phyloP scores from a whole-genome alignment of 2,888 invertebrate genomes.

The Villa cingulata region DNA sequence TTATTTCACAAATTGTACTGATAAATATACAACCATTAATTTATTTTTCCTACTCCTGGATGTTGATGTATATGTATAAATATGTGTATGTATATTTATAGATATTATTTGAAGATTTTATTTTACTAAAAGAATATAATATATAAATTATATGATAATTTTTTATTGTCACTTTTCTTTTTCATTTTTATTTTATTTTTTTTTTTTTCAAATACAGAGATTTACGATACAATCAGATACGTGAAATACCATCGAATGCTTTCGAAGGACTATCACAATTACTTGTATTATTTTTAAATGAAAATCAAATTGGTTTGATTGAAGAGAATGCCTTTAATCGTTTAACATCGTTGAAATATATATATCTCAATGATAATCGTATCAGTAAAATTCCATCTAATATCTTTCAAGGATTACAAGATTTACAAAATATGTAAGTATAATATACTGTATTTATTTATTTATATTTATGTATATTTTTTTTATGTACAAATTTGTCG shows the following conservation, averaged over 20 bases:
- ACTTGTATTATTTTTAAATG: conserved; percentile 66
- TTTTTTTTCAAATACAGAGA: conserved; percentile 48
- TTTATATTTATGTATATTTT: too few relatives aligned
- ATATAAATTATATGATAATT: too few relatives aligned
- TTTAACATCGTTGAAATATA: conserved; percentile 54
- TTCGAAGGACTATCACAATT: conserved; percentile 54
- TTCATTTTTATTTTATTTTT: neutral
- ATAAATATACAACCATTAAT: too few relatives aligned
- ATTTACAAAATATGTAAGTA: conserved; percentile 75
- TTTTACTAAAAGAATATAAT: too few relatives aligned
- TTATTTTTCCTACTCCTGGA: too few relatives aligned
- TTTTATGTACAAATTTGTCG: too few relatives aligned
- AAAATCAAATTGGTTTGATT: conserved; percentile 62
- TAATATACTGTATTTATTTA: too few relatives aligned
- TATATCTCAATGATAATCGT: conserved; percentile 79
- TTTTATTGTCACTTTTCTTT: neutral
- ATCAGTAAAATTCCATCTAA: conserved; percentile 59
- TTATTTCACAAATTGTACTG: too few relatives aligned
- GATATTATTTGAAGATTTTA: too few relatives aligned
- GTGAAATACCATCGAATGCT: conserved; percentile 53
- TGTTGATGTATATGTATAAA: too few relatives aligned
- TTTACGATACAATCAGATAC: conserved; percentile 73
- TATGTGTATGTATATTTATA: too few relatives aligned
- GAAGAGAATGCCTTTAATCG: conserved; percentile 62
- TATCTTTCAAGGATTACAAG: conserved; percentile 57